Conservation (phyloP, 2,888 invertebrate species). For the Bimastos eiseni region DNA sequence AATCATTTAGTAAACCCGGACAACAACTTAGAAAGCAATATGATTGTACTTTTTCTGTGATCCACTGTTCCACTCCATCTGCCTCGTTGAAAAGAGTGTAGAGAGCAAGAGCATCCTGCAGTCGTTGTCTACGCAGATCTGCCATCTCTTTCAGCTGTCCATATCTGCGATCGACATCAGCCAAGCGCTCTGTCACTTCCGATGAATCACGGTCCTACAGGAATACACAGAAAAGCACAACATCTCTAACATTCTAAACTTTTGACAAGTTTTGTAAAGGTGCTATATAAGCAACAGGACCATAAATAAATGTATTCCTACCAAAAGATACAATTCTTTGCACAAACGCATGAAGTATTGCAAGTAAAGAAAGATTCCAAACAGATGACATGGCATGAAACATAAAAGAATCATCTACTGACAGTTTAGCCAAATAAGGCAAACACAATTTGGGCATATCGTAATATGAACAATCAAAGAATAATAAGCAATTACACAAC, state of each 20-base stretch:
- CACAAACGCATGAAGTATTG: neutral
- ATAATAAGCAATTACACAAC: too few relatives aligned
- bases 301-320: neutral
- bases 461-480: too few relatives aligned
- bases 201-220: conserved; percentile 64
- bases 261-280: neutral
- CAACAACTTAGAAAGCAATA: neutral
- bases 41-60: conserved; percentile 90
- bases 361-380: neutral
- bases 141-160: conserved; percentile 92
- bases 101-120: conserved; percentile 91
- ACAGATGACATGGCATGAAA: neutral
- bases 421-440: neutral
- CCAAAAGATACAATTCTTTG: neutral
- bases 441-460: too few relatives aligned
- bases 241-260: neutral
- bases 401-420: neutral
- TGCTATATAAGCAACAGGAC: neutral
- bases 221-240: neutral
- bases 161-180: conserved; percentile 90
- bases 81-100: conserved; percentile 96
- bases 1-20: neutral
- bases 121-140: conserved; percentile 90
- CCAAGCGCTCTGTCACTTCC: conserved; percentile 80
- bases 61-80: conserved; percentile 98